Base-by-base conservation (phyloP, 2,888 invertebrate species). In the Lamellibrachia columna region DNA sequence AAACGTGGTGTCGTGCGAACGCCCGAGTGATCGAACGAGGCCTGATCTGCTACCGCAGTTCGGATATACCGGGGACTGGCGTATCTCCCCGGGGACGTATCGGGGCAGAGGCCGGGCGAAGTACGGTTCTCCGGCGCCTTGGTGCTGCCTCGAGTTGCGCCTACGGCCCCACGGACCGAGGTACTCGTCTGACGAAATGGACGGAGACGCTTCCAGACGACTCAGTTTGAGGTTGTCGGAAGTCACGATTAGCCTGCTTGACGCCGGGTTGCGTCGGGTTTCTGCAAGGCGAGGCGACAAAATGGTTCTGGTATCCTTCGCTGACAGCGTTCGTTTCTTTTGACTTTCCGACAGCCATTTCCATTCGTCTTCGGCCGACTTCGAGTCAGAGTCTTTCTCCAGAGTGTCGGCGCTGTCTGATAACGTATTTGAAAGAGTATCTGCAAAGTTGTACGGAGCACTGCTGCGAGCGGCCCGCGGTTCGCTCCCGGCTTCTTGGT, bases 311-410 rank as follows among this genome's bases (percentile, higher is more conserved):
- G 75, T 22, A 11, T 75, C 75, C 1, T 15, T 75, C 75, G 75
- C 75, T 22, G 75, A 75, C 75, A 75, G 75, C 75, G 75, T n/a
- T 22, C 75, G 75, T n/a, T 75, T 75, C 75, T 75, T 75, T 75
- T 15, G 75, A 1, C 75, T 22, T 22, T 75, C 22, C 75, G 75
- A 75, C 75, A 22, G 75, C 22, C 15, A 2, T 22, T 75, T 75
- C 22, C 22, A 6, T 22, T 75, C 75, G 75, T 75, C 75, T 75
- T 75, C 75, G 75, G 75, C 15, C 75, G 75, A 15, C 2, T 75
- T 75, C 75, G 75, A 6, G 75, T 75, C 75, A n/a, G 75, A 75
- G 75, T 3, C 22, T 11, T 6, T 75, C 15, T n/a, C 15, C 75
- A 75, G 22, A 22, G 75, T 22, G 22, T 75, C 75, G 75, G 15